These are phyloP conservation scores for Neoniphon sammara DNA, from an alignment of 2,797 vertebrate genomes.

Conservation along the genomic window DNA sequence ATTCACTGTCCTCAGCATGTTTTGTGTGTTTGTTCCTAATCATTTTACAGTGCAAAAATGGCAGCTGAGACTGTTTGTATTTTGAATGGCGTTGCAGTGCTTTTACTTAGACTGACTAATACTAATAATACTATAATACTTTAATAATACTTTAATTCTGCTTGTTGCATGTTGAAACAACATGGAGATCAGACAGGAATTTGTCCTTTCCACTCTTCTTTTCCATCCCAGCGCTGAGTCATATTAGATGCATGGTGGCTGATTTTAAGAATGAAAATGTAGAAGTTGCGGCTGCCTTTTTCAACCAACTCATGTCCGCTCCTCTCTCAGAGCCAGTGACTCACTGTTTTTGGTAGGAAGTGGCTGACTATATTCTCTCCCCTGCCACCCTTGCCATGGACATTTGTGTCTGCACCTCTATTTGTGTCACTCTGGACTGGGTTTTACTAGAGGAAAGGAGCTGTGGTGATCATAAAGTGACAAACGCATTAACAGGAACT, in stretches of 20 bases:
- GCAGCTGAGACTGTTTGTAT: background rate
- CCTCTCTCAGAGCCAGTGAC: conserved; percentile 40
- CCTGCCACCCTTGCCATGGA: conserved; percentile 17
- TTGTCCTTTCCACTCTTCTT: background rate
- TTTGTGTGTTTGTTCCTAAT: too few relatives aligned
- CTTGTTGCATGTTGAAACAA: background rate
- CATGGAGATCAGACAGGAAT: conserved; percentile 23
- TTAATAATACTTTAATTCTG: too few relatives aligned
- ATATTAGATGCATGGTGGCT: conserved; percentile 38
- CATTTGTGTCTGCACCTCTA: conserved; percentile 14
- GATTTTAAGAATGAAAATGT: conserved; percentile 70
- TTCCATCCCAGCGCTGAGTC: conserved; percentile 49
- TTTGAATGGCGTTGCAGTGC: background rate
- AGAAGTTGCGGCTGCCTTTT: conserved; percentile 57
- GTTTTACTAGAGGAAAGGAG: conserved; percentile 20
- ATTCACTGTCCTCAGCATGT: too few relatives aligned
- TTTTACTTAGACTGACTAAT: background rate
- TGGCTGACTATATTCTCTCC: conserved; percentile 22
- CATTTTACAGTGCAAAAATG: too few relatives aligned
- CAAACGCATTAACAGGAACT: conserved; percentile 48
- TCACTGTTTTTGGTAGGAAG: conserved; percentile 65
- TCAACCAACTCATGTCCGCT: conserved; percentile 52
- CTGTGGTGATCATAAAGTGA: conserved; percentile 15
- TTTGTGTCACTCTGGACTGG: background rate
- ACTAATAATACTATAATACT: too few relatives aligned